Evolutionary conservation across 2,888 invertebrate species (phyloP).

Genomic region (Torymus texanus): DNA sequence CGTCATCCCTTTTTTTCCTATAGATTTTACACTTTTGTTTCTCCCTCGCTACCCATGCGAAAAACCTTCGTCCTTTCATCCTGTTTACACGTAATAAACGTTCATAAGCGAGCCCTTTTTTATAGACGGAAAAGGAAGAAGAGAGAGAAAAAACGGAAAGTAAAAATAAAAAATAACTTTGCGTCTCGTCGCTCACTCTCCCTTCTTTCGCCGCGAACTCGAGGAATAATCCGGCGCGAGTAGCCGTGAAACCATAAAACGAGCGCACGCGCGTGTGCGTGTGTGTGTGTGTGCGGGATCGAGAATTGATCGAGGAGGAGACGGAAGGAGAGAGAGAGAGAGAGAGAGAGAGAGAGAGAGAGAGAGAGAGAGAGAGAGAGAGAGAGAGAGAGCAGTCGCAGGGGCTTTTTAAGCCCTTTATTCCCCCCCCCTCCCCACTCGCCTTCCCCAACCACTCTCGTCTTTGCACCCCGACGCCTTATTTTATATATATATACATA

Average conservation of each 20-base stretch:
- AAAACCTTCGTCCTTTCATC: conserved; percentile 33
- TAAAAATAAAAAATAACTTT: conserved; percentile 30
- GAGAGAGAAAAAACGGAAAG: conserved; percentile 4
- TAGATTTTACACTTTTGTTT: background rate
- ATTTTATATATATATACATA: too few species aligned
- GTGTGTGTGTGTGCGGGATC: background rate
- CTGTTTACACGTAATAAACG: conserved; percentile 9
- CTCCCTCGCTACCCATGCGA: conserved; percentile 6
- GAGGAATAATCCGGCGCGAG: conserved; percentile 39
- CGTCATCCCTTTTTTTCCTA: conserved; percentile 3
- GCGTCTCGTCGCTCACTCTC: background rate
- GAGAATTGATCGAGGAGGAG: conserved; percentile 29
- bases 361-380: background rate
- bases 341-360: background rate
- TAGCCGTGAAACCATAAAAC: conserved; percentile 49
- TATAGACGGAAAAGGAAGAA: conserved; percentile 10
- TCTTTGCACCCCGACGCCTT: too few species aligned
- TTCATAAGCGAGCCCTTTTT: background rate
- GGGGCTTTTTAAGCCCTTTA: conserved; percentile 26
- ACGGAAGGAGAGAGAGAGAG: background rate
- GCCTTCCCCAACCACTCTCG: background rate
- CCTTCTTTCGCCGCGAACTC: background rate
- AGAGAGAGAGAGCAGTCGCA: background rate
- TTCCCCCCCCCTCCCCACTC: background rate
- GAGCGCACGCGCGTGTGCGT: conserved; percentile 2